Evolutionary conservation across 2,888 invertebrate species (phyloP).

Genomic region (Pristionchus japonicus): DNA sequence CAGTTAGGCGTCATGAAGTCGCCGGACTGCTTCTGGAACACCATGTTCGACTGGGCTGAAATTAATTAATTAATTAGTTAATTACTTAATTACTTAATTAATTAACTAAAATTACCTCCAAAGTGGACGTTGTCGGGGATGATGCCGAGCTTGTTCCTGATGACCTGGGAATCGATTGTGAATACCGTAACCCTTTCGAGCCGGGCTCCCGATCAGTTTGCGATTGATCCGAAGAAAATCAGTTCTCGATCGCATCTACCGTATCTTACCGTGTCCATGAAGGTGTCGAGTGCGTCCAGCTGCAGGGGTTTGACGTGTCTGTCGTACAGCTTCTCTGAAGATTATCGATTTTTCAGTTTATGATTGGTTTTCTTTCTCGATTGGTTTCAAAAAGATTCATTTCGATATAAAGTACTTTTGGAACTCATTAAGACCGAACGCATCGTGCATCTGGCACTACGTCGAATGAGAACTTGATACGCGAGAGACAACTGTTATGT

Average conservation of each 20-base stretch:
- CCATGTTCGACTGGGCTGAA: slow-evolving; percentile 78
- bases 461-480: too few species aligned
- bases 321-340: slow-evolving; percentile 59
- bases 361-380: too few species aligned
- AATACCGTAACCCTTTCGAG: slow-evolving; percentile 72
- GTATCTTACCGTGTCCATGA: slow-evolving; percentile 80
- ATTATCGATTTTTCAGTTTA: neutral
- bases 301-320: slow-evolving; percentile 63
- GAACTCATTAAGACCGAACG: too few species aligned
- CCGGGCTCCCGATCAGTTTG: neutral
- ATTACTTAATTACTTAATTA: neutral
- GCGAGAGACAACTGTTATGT: too few species aligned
- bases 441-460: too few species aligned
- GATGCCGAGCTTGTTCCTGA: slow-evolving; percentile 81
- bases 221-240: neutral
- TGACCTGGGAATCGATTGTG: slow-evolving; percentile 77
- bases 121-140: slow-evolving; percentile 82
- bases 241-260: neutral
- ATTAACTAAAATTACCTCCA: slow-evolving; percentile 77
- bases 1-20: slow-evolving; percentile 89
- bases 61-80: neutral
- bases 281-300: slow-evolving; percentile 68
- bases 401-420: too few species aligned
- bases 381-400: too few species aligned
- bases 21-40: slow-evolving; percentile 80